A percentile compares a stretch with the other conserved stretches of the same genome.
phyloP scores from a whole-genome alignment of 2,888 invertebrate genomes.

The Hirtodrosophila cameraria region DNA sequence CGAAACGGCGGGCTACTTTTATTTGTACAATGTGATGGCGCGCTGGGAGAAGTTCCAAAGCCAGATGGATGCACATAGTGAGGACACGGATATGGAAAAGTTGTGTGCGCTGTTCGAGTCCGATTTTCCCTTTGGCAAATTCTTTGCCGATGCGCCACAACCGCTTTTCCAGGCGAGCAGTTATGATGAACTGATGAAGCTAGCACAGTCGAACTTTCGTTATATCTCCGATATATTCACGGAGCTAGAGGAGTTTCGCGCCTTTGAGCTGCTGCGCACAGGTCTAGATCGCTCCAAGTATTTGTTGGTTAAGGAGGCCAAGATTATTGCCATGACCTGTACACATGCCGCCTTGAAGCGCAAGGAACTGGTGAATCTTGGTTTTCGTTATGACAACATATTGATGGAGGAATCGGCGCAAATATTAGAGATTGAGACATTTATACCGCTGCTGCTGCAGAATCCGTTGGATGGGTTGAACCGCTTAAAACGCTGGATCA shows the following conservation, averaged over 20 bases:
- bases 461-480: conserved; percentile 98
- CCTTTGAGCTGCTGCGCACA: conserved; percentile 97
- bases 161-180: conserved; percentile 93
- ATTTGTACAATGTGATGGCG: conserved; percentile 94
- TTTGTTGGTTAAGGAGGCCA: conserved; percentile 98
- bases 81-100: conserved; percentile 46
- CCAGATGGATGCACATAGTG: conserved; percentile 56
- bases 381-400: conserved; percentile 99
- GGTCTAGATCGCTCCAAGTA: conserved; percentile 98
- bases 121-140: conserved; percentile 96
- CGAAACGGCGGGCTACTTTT: conserved; percentile 99
- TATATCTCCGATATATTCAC: conserved; percentile 98
- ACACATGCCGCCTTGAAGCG: conserved; percentile 99
- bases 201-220: conserved; percentile 96
- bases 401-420: conserved; percentile 99
- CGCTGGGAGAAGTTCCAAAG: conserved; percentile 95
- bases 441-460: conserved; percentile 98
- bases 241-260: conserved; percentile 98
- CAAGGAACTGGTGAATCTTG: conserved; percentile 96
- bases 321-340: conserved; percentile 99
- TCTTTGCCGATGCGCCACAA: conserved; percentile 96
- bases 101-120: conserved; percentile 86
- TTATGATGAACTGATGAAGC: conserved; percentile 92
- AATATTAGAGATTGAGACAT: conserved; percentile 99
- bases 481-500: conserved; percentile 98